Conservation (phyloP, 2,888 invertebrate species). For the Nomada goodeniana region DNA sequence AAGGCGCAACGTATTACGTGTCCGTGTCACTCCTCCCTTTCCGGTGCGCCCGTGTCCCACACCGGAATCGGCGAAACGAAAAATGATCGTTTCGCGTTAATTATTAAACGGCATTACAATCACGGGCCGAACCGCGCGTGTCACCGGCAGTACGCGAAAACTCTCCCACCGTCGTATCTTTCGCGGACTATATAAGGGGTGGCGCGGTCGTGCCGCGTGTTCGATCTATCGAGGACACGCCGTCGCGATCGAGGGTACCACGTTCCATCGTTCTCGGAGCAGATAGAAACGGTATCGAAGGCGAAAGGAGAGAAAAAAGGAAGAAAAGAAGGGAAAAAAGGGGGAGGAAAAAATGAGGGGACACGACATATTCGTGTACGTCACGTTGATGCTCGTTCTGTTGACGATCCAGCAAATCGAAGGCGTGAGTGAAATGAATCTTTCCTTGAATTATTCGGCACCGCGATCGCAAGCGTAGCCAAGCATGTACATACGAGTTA, state of each 20-base stretch:
- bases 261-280: neutral
- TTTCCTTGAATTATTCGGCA: neutral
- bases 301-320: neutral
- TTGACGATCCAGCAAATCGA: conserved; percentile 36
- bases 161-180: conserved; percentile 49
- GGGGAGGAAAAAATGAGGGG: conserved; percentile 32
- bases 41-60: conserved; percentile 9
- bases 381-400: conserved; percentile 29
- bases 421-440: conserved; percentile 58
- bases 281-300: neutral
- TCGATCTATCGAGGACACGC: conserved; percentile 6
- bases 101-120: conserved; percentile 24
- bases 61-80: conserved; percentile 5
- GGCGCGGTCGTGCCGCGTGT: neutral
- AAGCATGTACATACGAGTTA: neutral
- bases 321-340: neutral
- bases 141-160: conserved; percentile 39
- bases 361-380: conserved; percentile 14
- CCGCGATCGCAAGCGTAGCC: neutral
- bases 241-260: neutral
- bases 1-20: conserved; percentile 1
- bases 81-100: conserved; percentile 7
- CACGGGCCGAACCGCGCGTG: neutral
- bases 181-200: conserved; percentile 55
- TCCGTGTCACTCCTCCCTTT: conserved; percentile 23